Base-by-base conservation (phyloP, 2,797 vertebrate species). In the Silurus aristotelis region DNA sequence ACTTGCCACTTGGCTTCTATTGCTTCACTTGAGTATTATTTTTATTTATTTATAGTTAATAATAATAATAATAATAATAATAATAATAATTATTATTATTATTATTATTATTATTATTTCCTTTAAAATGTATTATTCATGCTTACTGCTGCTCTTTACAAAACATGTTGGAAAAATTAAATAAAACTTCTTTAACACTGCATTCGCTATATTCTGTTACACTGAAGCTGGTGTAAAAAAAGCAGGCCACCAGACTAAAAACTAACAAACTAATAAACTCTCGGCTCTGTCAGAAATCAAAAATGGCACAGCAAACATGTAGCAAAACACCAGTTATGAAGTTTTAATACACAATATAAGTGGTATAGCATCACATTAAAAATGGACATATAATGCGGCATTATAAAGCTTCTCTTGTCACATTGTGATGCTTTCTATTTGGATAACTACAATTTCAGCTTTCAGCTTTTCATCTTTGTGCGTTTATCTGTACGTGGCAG, bases 391-490 rank as follows among this genome's bases (percentile, higher is more conserved):
- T 72, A 68, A 79, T 75, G n/a, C 2, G 80, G 80, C 55, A 83
- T 86, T 61, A 80, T 48, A 83, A 80, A 13, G 20, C 2, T 90
- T 87, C 80, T 91, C 86, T 87, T 87, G 87, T 92, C 86, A 75
- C 5, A 52, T 55, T 75, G 48, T 25, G 13, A 75, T 52, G 19
- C 14, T 72, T 46, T 72, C n/a, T 82, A 92, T 90, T 91, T 90
- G 84, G 92, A 87, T 93, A 92, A 91, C 93, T 93, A 90, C 90
- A 92, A 95, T 93, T 92, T 90, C 55, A 58, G 14, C 71, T 31
- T 56, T 56, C 25, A 76, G 56, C 58, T 64, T 79, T 79, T 63
- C 10, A 79, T 64, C 6, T 79, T n/a, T 1, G 1, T 63, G 10
- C 9, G 15, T 43, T 61, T 25, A 60, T 78, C 27, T 70, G 73